phyloP scores from a whole-genome alignment of 2,113 vertebrate species.

The Tupaia tana region DNA sequence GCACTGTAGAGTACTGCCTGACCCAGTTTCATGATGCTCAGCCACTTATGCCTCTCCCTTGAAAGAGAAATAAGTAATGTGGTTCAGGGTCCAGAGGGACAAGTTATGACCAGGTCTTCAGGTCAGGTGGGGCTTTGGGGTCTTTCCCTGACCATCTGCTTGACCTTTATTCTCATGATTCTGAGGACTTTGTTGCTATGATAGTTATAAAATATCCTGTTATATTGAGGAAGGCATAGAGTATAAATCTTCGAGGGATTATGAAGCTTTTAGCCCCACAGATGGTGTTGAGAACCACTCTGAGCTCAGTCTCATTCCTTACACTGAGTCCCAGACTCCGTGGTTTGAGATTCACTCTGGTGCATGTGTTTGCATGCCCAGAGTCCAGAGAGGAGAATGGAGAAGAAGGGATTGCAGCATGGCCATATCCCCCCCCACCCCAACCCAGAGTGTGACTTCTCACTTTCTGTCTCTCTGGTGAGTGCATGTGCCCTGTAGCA shows the following conservation, averaged over 20 bases:
- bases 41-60: neutral
- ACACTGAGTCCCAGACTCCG: too few relatives aligned
- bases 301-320: neutral
- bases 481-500: too few relatives aligned
- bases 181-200: neutral
- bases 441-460: too few relatives aligned
- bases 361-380: too few relatives aligned
- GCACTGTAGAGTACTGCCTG: accelerated
- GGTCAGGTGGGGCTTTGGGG: neutral
- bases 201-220: neutral
- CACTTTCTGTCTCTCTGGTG: too few relatives aligned
- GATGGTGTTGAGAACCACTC: neutral
- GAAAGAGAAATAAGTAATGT: neutral
- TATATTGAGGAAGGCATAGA: neutral
- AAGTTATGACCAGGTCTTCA: neutral
- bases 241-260: neutral
- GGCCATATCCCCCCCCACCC: too few relatives aligned
- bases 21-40: neutral
- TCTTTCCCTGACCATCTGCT: constrained; percentile 43
- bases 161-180: constrained; percentile 33
- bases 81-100: neutral
- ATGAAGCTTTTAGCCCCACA: neutral
- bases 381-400: too few relatives aligned
- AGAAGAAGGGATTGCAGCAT: too few relatives aligned
- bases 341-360: too few relatives aligned